These are phyloP conservation scores for Gambusia holbrooki DNA, from an alignment of 2,113 vertebrate genomes.

Conservation along the genomic window DNA sequence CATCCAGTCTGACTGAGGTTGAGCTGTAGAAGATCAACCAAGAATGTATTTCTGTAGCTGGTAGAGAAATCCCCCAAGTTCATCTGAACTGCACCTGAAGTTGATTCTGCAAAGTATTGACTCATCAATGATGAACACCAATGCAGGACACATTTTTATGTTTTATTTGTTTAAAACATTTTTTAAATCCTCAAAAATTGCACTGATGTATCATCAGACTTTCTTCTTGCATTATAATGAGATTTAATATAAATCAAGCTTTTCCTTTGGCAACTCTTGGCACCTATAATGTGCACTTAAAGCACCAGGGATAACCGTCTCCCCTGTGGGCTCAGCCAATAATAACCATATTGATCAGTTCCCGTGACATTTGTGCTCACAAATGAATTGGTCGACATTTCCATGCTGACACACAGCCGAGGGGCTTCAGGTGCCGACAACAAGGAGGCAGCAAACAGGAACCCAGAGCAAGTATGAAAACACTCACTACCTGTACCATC, in stretches of 20 bases:
- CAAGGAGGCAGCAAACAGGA: constrained; percentile 19
- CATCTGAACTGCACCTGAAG: not conserved
- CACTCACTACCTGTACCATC: too few relatives aligned
- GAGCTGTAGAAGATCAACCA: not conserved
- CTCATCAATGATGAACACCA: not conserved
- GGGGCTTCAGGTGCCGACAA: constrained; percentile 11
- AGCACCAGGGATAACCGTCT: constrained; percentile 39
- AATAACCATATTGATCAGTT: constrained; percentile 67
- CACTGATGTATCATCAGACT: not conserved
- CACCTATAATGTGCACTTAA: constrained; percentile 19
- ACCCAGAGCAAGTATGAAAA: not conserved
- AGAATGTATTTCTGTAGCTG: not conserved
- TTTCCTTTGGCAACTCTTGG: not conserved
- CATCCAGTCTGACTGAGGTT: not conserved
- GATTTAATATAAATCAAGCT: not conserved
- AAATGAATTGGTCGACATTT: constrained; percentile 65
- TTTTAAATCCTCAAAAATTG: not conserved
- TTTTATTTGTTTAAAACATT: too few relatives aligned
- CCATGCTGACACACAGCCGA: constrained; percentile 41
- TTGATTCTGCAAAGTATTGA: not conserved
- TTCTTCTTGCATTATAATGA: not conserved
- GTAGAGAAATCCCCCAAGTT: not conserved
- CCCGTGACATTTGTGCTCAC: constrained; percentile 65
- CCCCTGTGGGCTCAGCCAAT: constrained; percentile 40
- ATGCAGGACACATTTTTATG: too few relatives aligned